Base-by-base conservation (phyloP, 2,888 invertebrate genomes). In the Eupelmus urozonus region DNA sequence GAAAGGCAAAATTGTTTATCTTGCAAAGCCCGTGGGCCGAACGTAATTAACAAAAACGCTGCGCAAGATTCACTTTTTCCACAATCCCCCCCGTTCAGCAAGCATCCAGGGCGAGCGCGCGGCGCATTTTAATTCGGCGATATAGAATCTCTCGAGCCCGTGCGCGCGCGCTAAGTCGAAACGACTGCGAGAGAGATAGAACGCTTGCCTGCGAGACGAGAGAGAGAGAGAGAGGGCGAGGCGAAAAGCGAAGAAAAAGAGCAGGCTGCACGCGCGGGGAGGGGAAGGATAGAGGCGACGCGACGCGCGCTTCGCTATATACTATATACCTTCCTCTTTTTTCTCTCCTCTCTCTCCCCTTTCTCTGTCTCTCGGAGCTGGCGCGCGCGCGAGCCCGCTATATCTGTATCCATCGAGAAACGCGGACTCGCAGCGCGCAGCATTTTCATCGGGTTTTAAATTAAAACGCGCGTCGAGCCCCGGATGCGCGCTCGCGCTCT, bases 371-470 rank as follows among this genome's bases (percentile, higher is more conserved):
- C 45, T 16, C 13, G 1, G 63, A 1, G n/a, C 7, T 34, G 9
- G 27, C 4, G 2, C 20, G 1, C 34, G 11, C 23, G 11, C 23
- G 13, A 11, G 18, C 20, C 3, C 23, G n/a, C 5, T 59, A 57
- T 45, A 71, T 59, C 29, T 71, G 20, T 60, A n/a, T n/a, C 11
- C 20, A 60, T 62, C 27, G 27, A 29, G 70, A 29, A 34, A 62
- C 16, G 40, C 34, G 16, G 16, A 9, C 51, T n/a, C 55, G 45
- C 57, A 13, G 16, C 45, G 27, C n/a, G 49, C 25, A 49, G 63
- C 20, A 66, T 78, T 78, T 70, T 78, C 78, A 78, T 78, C 78
- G 70, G 70, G 59, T 70, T 70, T 75, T 75, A 78, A 78, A 78
- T 78, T 67, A 75, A 78, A 78, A 69, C 79, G 73, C 79, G 73